phyloP scores from a whole-genome alignment of 2,113 vertebrate species.

The Cephalophus harveyi region DNA sequence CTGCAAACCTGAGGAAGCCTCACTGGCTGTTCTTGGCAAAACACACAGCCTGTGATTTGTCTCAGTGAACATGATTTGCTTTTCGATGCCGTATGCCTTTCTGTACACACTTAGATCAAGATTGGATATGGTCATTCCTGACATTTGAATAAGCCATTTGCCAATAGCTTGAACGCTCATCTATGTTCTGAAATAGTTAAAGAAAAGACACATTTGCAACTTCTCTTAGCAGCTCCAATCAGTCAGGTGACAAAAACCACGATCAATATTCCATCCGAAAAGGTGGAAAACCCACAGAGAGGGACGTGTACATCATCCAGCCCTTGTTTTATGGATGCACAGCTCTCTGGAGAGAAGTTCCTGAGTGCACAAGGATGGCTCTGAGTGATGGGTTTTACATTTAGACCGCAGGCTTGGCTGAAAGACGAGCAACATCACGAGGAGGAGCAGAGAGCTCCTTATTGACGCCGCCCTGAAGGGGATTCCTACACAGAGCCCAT shows the following conservation, averaged over 20 bases:
- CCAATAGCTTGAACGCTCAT: not conserved
- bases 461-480: not conserved
- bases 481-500: slow-evolving; percentile 7
- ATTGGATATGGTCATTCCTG: not conserved
- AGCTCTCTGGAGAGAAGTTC: slow-evolving; percentile 54
- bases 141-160: slow-evolving; percentile 3
- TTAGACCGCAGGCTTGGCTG: slow-evolving; percentile 64
- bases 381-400: slow-evolving; percentile 58
- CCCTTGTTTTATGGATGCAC: slow-evolving; percentile 56
- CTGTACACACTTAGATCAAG: not conserved
- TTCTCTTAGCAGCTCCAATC: slow-evolving; percentile 42
- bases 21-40: not conserved
- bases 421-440: slow-evolving; percentile 47
- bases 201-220: not conserved
- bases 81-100: not conserved
- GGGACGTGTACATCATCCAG: slow-evolving; percentile 40
- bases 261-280: slow-evolving; percentile 53
- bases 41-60: slow-evolving; percentile 20
- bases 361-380: slow-evolving; percentile 39
- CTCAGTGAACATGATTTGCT: slow-evolving; percentile 5
- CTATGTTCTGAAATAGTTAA: slow-evolving; percentile 41
- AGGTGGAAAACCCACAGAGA: slow-evolving; percentile 54
- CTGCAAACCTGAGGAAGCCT: not conserved
- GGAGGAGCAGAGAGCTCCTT: slow-evolving; percentile 39
- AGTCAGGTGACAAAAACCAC: slow-evolving; percentile 32